Evolutionary conservation across 2,113 vertebrate species (phyloP).

Genomic region (Hydrolagus affinis): DNA sequence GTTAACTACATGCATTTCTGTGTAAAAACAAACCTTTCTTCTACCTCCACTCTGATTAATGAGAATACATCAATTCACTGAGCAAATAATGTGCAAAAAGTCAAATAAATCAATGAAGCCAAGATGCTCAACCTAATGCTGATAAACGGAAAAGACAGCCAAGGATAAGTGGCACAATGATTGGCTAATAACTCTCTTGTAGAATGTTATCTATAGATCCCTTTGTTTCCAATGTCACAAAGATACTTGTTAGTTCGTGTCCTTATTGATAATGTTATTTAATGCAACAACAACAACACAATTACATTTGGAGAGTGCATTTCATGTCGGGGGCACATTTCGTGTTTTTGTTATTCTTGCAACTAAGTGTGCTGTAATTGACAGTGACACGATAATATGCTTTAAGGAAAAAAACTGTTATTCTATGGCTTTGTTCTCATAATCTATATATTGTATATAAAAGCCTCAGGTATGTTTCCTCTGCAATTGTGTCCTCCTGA

Average conservation of each 20-base stretch:
- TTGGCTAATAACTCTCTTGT: background rate
- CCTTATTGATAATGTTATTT: background rate
- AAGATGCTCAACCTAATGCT: background rate
- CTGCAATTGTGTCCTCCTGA: no score
- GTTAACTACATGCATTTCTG: background rate
- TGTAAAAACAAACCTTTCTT: background rate
- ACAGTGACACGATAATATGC: background rate
- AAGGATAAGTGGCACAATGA: background rate
- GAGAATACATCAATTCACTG: background rate
- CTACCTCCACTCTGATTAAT: background rate
- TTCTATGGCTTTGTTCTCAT: background rate
- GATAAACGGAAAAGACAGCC: background rate
- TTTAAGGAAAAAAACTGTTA: constrained; percentile 15
- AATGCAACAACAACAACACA: no score
- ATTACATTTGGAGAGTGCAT: no score
- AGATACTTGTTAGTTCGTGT: background rate
- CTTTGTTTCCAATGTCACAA: background rate
- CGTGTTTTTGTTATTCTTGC: background rate
- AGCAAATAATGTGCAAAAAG: background rate
- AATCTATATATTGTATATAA: no score
- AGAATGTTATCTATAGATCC: background rate
- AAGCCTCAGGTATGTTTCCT: no score
- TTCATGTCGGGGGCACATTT: background rate
- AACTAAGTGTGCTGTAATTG: background rate
- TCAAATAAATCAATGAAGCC: background rate